A percentile compares a stretch with the other conserved stretches of the same genome.
Conservation (phyloP, 2,888 invertebrate species). For the Megalurothrips usitatus region DNA sequence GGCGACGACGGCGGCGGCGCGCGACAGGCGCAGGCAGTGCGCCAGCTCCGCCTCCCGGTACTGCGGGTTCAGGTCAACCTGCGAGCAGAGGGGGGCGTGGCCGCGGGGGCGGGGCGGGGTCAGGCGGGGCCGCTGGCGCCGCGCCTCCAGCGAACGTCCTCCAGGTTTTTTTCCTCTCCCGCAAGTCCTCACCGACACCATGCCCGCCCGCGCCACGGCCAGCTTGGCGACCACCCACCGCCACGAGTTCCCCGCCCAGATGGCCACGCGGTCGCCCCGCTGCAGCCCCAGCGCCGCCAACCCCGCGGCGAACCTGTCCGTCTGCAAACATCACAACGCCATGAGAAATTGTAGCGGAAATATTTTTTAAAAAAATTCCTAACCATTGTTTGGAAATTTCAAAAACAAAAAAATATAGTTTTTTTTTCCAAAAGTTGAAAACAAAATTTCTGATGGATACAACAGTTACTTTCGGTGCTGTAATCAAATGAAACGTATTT, state of each 20-base stretch:
- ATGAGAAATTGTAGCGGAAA: too few species aligned
- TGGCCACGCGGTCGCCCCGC: slow-evolving; percentile 68
- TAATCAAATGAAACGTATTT: too few species aligned
- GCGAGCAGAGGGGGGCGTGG: slow-evolving; percentile 30
- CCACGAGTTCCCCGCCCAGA: slow-evolving; percentile 73
- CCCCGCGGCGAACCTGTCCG: slow-evolving; percentile 67
- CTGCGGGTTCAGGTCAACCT: slow-evolving; percentile 73
- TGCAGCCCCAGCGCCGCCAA: slow-evolving; percentile 63
- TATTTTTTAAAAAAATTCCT: too few species aligned
- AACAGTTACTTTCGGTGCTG: too few species aligned
- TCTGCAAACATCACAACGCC: slow-evolving; percentile 49
- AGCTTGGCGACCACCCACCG: slow-evolving; percentile 72
- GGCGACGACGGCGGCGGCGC: slow-evolving; percentile 61
- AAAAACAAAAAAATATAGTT: too few species aligned
- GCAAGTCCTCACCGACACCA: slow-evolving; percentile 56
- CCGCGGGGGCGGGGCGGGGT: too few species aligned
- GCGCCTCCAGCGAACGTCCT: too few species aligned
- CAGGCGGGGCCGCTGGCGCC: too few species aligned
- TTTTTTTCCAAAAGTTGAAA: too few species aligned
- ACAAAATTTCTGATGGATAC: too few species aligned
- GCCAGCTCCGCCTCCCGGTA: slow-evolving; percentile 65
- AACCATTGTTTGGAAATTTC: too few species aligned
- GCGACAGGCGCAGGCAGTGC: slow-evolving; percentile 67
- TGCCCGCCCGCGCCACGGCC: slow-evolving; percentile 67
- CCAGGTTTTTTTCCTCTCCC: too few species aligned